These are phyloP conservation scores for Sceliomorpha sp. DNA, from an alignment of 2,888 invertebrate species.

Conservation along the genomic window DNA sequence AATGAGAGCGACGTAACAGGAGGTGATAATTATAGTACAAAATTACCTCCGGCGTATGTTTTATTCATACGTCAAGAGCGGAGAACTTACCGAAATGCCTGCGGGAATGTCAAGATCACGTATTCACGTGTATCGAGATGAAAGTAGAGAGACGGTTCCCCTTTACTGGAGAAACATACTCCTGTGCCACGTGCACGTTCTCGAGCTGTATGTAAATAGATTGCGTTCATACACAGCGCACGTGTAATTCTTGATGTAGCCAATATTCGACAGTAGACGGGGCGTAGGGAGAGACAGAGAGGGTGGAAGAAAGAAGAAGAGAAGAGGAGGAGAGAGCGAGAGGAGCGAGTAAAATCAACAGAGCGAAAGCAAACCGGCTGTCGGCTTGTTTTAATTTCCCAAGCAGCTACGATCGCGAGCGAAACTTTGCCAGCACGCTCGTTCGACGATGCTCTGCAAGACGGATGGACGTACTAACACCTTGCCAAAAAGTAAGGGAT, in stretches of 20 bases:
- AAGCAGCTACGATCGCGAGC: constrained; percentile 66
- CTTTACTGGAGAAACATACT: constrained; percentile 38
- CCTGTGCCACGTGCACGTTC: constrained; percentile 40
- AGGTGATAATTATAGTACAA: constrained; percentile 40
- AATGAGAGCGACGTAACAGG: no score
- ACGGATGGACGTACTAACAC: constrained; percentile 26
- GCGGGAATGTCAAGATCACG: constrained; percentile 53
- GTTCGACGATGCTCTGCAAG: no score
- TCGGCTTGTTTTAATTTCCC: constrained; percentile 76
- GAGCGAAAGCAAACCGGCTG: constrained; percentile 69
- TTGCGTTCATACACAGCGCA: constrained; percentile 26
- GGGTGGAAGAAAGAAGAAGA: constrained; percentile 5
- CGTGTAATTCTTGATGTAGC: constrained; percentile 29
- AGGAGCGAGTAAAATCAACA: constrained; percentile 71
- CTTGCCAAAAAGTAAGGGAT: constrained; percentile 10
- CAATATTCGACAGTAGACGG: constrained; percentile 14
- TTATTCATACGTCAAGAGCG: constrained; percentile 48
- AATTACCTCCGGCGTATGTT: constrained; percentile 36
- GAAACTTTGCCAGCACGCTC: constrained; percentile 24
- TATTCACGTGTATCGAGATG: constrained; percentile 47
- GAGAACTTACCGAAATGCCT: constrained; percentile 53
- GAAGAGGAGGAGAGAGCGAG: constrained; percentile 31
- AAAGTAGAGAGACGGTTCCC: constrained; percentile 46
- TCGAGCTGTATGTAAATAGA: constrained; percentile 38
- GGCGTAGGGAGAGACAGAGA: constrained; percentile 21